phyloP scores from a whole-genome alignment of 2,113 vertebrate species.

The Laticauda colubrina region DNA sequence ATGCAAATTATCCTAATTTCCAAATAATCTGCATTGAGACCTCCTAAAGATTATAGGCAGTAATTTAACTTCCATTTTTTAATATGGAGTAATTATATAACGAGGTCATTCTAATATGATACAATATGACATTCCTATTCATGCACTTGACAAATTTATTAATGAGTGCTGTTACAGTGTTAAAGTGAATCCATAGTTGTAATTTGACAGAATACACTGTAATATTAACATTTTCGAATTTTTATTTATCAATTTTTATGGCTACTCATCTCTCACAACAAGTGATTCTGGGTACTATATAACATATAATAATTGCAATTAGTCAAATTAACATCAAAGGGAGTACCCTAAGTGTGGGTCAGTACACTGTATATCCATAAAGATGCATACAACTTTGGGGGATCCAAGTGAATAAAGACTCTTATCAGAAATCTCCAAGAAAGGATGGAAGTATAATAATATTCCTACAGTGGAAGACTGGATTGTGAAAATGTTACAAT shows the following conservation, averaged over 20 bases:
- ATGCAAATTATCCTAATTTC: background rate
- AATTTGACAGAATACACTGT: background rate
- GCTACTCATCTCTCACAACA: background rate
- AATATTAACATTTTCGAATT: background rate
- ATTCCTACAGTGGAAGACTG: background rate
- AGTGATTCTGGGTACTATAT: background rate
- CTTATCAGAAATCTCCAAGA: background rate
- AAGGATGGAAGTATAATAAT: background rate
- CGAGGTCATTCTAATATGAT: background rate
- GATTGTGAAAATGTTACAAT: background rate
- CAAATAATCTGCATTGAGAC: background rate
- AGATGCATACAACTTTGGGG: background rate
- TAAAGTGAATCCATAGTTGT: background rate
- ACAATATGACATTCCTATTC: background rate
- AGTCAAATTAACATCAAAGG: background rate
- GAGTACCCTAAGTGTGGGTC: background rate
- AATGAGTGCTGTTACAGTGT: background rate
- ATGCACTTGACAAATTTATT: background rate
- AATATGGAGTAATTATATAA: background rate
- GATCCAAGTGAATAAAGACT: background rate
- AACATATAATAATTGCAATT: background rate
- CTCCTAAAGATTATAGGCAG: constrained; percentile 26
- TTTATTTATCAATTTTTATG: background rate
- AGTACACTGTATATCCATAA: background rate
- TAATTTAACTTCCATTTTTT: constrained; percentile 19